Conservation (phyloP, 2,888 invertebrate genomes). For the Spialia ferax region DNA sequence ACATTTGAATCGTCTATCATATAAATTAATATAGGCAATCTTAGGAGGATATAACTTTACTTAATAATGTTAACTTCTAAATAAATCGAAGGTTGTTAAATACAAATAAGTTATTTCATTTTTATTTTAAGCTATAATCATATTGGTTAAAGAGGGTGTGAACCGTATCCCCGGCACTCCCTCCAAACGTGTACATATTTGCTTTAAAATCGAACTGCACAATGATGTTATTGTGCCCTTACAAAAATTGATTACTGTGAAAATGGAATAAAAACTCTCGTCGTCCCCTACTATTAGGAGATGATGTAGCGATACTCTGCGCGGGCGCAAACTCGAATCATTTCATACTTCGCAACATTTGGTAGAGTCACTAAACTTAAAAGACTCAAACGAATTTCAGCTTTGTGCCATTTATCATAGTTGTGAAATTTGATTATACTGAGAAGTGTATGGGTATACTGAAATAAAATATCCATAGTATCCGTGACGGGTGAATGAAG, state of each 20-base stretch:
- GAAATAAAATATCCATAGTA: conserved; percentile 75
- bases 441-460: conserved; percentile 51
- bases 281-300: conserved; percentile 84
- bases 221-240: conserved; percentile 75
- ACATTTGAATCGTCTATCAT: too few species aligned
- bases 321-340: conserved; percentile 72
- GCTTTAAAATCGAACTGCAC: conserved; percentile 79
- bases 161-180: conserved; percentile 73
- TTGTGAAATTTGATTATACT: conserved; percentile 45
- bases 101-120: background rate
- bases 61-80: background rate
- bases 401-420: conserved; percentile 44
- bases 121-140: conserved; percentile 27
- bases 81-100: background rate
- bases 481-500: conserved; percentile 84
- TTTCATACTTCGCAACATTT: conserved; percentile 62
- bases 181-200: conserved; percentile 73
- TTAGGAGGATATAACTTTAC: background rate
- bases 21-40: too few species aligned
- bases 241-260: conserved; percentile 85
- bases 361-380: conserved; percentile 43
- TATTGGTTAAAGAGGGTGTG: conserved; percentile 67
- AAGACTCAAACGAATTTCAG: conserved; percentile 47
- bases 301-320: conserved; percentile 84
- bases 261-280: conserved; percentile 81